Base-by-base conservation (phyloP, 2,888 invertebrate species). In the Altica lythri region DNA sequence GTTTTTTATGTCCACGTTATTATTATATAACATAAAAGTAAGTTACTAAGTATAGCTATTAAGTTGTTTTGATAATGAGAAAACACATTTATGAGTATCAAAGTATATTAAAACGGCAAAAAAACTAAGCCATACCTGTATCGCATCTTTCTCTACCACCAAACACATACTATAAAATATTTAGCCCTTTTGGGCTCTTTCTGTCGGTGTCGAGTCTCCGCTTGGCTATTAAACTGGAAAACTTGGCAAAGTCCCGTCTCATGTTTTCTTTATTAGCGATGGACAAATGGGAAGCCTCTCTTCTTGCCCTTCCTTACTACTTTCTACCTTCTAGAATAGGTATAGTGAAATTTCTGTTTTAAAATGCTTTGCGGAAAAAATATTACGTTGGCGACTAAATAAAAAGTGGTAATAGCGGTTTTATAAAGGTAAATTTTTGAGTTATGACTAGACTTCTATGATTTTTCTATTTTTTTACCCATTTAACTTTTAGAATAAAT, bases 181-280 rank as follows among this genome's bases (percentile, higher is more conserved):
- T 55, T 46, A 55, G 42, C 27, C 13, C 35, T 25, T 30, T 35
- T 18, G 37, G 37, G 46, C 47, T 43, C 19, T 30, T 48, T 38
- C 44, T 40, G 40, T 30, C 43, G 10, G 34, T 30, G 17, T 27
- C 22, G 12, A 32, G 50, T 52, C 46, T 52, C 37, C 29, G 34
- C 43, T 42, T 51, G 43, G 37, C 52, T 44, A 49, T 62, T 61
- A 58, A 64, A 64, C 58, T 59, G 57, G 58, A 60, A 58, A 57
- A 48, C 58, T 57, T 54, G 54, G 38, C 57, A 59, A 45, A 48
- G 62, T 57, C 53, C 35, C 55, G 43, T 51, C 54, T 53, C 55
- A 57, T 63, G 61, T 63, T 63, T 63, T 60, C 60, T 61, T 63
- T 60, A 61, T 63, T 44, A 59, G 53, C 48, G 40, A 47, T 48